Percentiles rank a stretch among this genome's conserved stretches.
Conservation (phyloP, 2,797 vertebrate species). For the Alauda arvensis region DNA sequence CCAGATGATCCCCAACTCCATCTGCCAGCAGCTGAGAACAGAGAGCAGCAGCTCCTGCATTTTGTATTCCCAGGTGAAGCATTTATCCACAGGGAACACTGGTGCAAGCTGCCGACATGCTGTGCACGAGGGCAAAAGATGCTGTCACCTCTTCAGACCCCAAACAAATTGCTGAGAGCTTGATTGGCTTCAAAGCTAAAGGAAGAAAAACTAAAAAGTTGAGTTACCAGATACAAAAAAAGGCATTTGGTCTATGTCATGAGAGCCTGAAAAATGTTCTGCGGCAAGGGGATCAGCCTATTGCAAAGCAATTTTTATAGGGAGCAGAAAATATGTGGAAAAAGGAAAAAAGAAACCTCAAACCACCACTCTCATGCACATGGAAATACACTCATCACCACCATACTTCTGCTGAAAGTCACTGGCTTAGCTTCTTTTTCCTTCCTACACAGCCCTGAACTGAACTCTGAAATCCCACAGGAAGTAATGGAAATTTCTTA, state of each 20-base stretch:
- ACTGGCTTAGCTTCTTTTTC: background rate
- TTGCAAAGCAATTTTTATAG: background rate
- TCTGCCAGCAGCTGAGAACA: constrained; percentile 8
- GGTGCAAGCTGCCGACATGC: accelerated
- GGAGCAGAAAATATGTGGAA: background rate
- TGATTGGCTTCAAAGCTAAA: background rate
- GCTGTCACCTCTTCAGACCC: background rate
- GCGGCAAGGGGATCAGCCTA: background rate
- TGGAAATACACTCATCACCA: background rate
- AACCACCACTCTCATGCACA: background rate
- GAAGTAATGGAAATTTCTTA: constrained; percentile 38
- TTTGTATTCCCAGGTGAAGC: constrained; percentile 2
- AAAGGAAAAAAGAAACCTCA: background rate
- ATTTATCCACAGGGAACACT: background rate
- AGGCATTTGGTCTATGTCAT: background rate
- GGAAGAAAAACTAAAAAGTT: background rate
- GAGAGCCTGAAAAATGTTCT: background rate
- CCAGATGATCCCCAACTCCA: constrained; percentile 24
- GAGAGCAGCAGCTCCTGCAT: background rate
- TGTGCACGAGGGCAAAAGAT: background rate
- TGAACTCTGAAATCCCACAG: constrained; percentile 33
- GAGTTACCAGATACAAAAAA: background rate
- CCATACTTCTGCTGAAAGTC: background rate
- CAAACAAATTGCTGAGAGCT: background rate
- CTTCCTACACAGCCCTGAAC: background rate